Base-by-base conservation (phyloP, 1,140 invertebrate genomes). In the Drosophila rhopaloa region DNA sequence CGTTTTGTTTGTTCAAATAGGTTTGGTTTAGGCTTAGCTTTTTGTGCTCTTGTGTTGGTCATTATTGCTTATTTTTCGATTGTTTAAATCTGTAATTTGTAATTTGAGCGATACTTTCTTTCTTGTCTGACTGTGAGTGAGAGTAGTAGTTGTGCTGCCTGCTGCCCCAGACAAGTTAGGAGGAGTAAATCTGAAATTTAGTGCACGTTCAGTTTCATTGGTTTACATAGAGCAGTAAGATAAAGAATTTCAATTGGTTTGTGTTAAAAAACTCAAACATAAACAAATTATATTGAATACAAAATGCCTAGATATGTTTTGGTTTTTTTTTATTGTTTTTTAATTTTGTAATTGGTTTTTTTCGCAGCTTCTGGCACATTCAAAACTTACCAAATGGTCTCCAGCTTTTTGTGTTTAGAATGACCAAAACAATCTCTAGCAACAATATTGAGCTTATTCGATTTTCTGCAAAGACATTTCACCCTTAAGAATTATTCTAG, bases 371-470 rank as follows among this genome's bases (percentile, higher is more conserved):
- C 83, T 81, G 85, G 90, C 83, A 86, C 90, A 91, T 91, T 84
- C 82, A 91, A 89, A 90, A 91, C 90, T 91, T 91, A 91, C 90
- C 90, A 91, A 91, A 91, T 82, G 80, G 81, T 90, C 82, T 91
- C 90, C 90, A 89, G 90, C 82, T 90, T 90, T 91, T 88, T 84
- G 84, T 84, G 79, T 88, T 91, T 91, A 90, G 85, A 88, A 91
- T 91, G 85, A 91, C 90, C 90, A 91, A 91, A 91, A 91, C 90
- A 91, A 91, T 91, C 90, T 88, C 90, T 91, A 91, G 90, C 90
- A 91, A 89, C 90, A 91, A 91, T 91, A 91, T 82, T 91, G 90
- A 90, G 90, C 80, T 91, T 91, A 88, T 81, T 88, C 85, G 90
- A 79, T 91, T 91, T 55, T 91, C 90, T 91, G 90, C 90, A 91